Conservation (phyloP, 2,797 vertebrate genomes). For the Platyrinchus mystaceus region DNA sequence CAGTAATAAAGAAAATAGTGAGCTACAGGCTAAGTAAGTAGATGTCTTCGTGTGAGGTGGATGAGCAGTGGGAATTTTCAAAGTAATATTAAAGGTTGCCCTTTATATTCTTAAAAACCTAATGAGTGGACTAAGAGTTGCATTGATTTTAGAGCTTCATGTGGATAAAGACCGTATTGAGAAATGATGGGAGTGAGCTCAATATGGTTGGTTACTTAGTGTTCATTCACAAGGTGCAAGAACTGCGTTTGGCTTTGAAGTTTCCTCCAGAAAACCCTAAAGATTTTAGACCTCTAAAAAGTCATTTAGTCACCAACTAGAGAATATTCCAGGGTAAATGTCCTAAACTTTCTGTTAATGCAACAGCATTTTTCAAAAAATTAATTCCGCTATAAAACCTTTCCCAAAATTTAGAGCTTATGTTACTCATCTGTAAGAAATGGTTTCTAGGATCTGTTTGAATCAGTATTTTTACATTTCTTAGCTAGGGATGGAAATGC, state of each 20-base stretch:
- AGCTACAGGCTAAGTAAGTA: background rate
- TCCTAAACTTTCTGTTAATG: background rate
- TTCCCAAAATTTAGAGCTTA: background rate
- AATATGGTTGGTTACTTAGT: background rate
- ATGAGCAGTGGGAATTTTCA: background rate
- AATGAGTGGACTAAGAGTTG: background rate
- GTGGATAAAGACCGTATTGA: background rate
- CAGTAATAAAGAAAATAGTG: background rate
- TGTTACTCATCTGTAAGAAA: background rate
- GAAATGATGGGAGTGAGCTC: background rate
- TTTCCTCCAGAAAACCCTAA: background rate
- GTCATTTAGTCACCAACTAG: background rate
- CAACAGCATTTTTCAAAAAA: background rate
- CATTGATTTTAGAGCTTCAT: background rate
- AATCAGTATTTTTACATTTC: background rate
- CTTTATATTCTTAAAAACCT: background rate
- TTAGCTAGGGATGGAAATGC: background rate
- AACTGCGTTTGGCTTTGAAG: background rate
- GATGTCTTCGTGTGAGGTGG: background rate
- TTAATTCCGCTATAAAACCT: fast-evolving
- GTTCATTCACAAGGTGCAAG: background rate
- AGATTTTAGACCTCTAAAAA: background rate
- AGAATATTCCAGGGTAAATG: background rate
- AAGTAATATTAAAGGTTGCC: background rate
- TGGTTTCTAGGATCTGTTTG: background rate